These are phyloP conservation scores for Ambastaia sidthimunki DNA, from an alignment of 2,797 vertebrate species.

Conservation along the genomic window DNA sequence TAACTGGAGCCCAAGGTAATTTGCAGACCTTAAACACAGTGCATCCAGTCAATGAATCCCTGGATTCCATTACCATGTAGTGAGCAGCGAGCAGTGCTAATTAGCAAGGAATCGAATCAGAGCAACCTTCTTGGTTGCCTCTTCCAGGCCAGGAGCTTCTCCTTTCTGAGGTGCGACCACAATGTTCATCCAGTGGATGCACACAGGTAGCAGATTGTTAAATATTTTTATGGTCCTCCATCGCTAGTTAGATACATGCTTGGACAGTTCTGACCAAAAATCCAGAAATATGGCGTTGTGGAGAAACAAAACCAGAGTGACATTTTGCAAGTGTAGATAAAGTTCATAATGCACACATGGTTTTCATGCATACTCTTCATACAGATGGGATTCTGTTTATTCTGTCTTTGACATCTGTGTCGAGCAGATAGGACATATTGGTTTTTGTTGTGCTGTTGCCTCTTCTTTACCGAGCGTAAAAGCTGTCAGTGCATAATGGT, in stretches of 20 bases:
- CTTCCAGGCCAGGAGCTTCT: constrained; percentile 46
- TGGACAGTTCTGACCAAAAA: not conserved
- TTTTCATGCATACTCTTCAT: constrained; percentile 1
- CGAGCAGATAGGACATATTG: constrained; percentile 56
- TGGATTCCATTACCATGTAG: constrained; percentile 64
- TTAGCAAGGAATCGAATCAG: constrained; percentile 64
- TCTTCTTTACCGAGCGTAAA: constrained; percentile 50
- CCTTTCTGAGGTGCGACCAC: not conserved
- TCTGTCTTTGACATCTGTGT: constrained; percentile 52
- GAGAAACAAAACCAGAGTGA: not conserved
- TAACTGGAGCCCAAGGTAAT: constrained; percentile 61
- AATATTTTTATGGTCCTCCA: not conserved
- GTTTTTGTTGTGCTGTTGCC: constrained; percentile 55
- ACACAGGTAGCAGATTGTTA: not conserved
- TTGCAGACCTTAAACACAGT: constrained; percentile 66
- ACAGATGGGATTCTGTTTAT: constrained; percentile 14
- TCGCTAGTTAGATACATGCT: not conserved
- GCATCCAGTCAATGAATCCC: constrained; percentile 66
- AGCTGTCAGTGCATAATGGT: constrained; percentile 63
- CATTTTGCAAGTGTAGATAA: constrained; percentile 8
- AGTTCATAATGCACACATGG: constrained; percentile 11
- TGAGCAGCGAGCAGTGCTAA: constrained; percentile 62
- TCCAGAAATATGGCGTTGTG: not conserved
- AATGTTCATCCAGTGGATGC: not conserved
- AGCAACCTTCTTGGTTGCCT: constrained; percentile 46